Evolutionary conservation across 2,113 vertebrate genomes (phyloP).

Genomic region (Cichladusa arquata): DNA sequence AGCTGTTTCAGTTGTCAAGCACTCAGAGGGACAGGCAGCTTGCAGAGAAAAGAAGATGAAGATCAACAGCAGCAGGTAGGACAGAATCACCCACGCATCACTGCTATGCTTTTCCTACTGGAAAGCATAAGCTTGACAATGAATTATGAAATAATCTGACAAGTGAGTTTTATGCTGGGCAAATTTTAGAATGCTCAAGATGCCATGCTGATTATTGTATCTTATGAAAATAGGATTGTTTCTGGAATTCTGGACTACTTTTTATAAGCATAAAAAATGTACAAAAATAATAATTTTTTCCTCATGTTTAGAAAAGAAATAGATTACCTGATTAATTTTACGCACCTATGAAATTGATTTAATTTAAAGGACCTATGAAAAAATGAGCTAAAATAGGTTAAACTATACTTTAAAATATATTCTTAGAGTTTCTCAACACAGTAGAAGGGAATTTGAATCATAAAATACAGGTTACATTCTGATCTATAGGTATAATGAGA

Average conservation of each 20-base stretch:
- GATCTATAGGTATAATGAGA: neutral
- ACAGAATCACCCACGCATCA: neutral
- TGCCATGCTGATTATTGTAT: neutral
- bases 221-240: neutral
- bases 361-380: neutral
- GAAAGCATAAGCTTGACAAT: slow-evolving; percentile 10
- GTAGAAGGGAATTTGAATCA: neutral
- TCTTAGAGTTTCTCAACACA: too few species aligned
- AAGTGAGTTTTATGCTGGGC: neutral
- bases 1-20: neutral
- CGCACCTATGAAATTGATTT: neutral
- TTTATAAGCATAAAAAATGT: neutral
- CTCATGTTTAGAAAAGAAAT: neutral
- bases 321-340: neutral
- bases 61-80: neutral
- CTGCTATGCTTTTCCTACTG: neutral
- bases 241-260: neutral
- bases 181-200: neutral
- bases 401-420: neutral
- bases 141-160: slow-evolving; percentile 12
- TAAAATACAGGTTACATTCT: neutral
- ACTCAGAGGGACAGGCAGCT: neutral
- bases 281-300: neutral
- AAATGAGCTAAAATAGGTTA: neutral
- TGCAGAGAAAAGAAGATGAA: slow-evolving; percentile 1